Evolutionary conservation across 1,140 invertebrate species (phyloP).

Genomic region (Orchestia grillus): DNA sequence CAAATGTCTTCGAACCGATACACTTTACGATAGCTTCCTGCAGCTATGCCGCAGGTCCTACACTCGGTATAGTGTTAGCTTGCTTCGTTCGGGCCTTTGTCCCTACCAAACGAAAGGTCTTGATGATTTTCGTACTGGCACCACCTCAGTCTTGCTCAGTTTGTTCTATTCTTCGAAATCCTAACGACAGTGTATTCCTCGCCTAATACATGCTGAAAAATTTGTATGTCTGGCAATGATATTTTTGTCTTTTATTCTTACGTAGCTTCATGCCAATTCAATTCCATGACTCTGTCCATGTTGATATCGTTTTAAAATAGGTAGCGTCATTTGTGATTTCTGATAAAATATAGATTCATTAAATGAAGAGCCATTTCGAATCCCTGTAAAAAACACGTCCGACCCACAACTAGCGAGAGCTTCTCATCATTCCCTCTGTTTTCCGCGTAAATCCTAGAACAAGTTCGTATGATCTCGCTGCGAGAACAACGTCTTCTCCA

Average conservation of each 20-base stretch:
- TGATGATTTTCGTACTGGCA: not conserved
- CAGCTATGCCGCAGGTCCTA: not conserved
- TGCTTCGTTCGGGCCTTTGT: not conserved
- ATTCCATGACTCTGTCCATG: too few species aligned
- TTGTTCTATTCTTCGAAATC: not conserved
- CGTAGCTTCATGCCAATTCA: not conserved
- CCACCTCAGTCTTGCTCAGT: not conserved
- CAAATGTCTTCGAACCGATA: not conserved
- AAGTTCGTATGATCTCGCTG: not conserved
- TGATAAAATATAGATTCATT: too few species aligned
- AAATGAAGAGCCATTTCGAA: too few species aligned
- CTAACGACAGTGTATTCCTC: not conserved
- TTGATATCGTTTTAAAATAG: too few species aligned
- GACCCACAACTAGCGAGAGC: not conserved
- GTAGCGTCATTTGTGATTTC: too few species aligned
- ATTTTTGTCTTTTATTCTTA: not conserved
- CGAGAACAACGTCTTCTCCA: not conserved
- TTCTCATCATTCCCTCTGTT: not conserved
- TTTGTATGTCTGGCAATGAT: not conserved
- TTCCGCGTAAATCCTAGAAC: not conserved
- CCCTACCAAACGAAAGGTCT: not conserved
- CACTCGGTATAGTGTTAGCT: not conserved
- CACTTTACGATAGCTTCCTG: not conserved
- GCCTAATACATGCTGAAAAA: not conserved
- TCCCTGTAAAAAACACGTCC: not conserved